These are phyloP conservation scores for Eristalis pertinax DNA, from an alignment of 2,888 invertebrate species.

Conservation along the genomic window DNA sequence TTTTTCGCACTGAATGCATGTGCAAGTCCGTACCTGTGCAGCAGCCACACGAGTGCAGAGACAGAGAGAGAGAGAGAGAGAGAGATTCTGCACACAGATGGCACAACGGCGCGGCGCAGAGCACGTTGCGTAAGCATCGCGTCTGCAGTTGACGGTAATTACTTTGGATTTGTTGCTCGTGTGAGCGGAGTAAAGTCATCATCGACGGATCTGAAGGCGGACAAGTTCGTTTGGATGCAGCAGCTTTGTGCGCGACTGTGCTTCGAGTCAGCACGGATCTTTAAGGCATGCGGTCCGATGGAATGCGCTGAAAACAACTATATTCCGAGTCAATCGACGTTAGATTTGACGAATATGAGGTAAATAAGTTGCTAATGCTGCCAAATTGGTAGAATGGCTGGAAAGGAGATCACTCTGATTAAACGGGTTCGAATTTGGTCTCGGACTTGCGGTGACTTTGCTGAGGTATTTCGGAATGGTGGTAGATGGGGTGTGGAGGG, in stretches of 20 bases:
- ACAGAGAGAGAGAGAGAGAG: neutral
- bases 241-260: neutral
- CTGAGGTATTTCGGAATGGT: neutral
- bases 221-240: neutral
- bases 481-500: accelerated
- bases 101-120: neutral
- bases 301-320: slow-evolving; percentile 10
- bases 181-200: slow-evolving; percentile 24
- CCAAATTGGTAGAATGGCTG: neutral
- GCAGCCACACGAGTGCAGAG: neutral
- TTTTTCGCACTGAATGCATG: slow-evolving; percentile 16
- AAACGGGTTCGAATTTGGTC: neutral
- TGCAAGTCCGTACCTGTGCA: slow-evolving; percentile 26
- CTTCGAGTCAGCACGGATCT: neutral
- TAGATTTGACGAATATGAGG: slow-evolving; percentile 7
- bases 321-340: slow-evolving; percentile 1
- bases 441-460: neutral
- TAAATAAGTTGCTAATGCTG: slow-evolving; percentile 12
- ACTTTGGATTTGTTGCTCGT: slow-evolving; percentile 5
- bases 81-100: neutral
- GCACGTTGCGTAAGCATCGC: slow-evolving; percentile 25
- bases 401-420: neutral
- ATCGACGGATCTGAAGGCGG: neutral
- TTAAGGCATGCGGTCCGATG: neutral
- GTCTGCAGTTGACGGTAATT: slow-evolving; percentile 24